These are phyloP conservation scores for Australoheros facetus DNA, from an alignment of 2,797 vertebrate genomes.

Conservation along the genomic window DNA sequence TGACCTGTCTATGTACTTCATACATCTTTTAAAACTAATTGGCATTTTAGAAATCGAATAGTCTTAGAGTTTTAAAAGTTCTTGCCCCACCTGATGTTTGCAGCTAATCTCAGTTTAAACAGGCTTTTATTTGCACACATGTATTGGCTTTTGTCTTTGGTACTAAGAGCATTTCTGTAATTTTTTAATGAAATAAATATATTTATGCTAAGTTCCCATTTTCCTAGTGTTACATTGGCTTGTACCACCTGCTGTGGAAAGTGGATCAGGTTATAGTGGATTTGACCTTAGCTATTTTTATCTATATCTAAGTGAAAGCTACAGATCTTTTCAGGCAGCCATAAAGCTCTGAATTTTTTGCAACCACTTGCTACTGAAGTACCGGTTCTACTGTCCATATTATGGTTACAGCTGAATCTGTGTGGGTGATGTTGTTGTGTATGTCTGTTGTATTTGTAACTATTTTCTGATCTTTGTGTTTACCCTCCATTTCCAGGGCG, in stretches of 20 bases:
- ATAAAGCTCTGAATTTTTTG: background rate
- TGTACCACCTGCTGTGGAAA: background rate
- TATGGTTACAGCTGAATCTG: background rate
- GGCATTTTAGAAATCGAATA: background rate
- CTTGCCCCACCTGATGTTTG: background rate
- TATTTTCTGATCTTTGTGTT: background rate
- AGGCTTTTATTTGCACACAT: background rate
- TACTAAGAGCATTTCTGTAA: background rate
- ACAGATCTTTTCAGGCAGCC: background rate
- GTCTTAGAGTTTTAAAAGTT: background rate
- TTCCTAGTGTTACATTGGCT: background rate
- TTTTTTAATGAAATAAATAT: background rate
- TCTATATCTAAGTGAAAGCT: background rate
- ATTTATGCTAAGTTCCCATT: background rate
- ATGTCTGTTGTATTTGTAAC: background rate
- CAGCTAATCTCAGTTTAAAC: background rate
- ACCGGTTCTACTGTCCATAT: background rate
- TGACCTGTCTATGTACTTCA: background rate
- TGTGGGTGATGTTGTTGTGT: background rate
- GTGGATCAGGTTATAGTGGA: background rate
- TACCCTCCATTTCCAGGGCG: slow-evolving; percentile 78
- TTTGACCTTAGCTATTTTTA: background rate
- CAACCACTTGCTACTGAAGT: background rate
- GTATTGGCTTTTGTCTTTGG: background rate
- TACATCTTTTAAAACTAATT: background rate